Evolutionary conservation across 2,113 vertebrate species (phyloP), one percentile per base, ranked within the genome.

Genomic region (Xyrauchen texanus): DNA sequence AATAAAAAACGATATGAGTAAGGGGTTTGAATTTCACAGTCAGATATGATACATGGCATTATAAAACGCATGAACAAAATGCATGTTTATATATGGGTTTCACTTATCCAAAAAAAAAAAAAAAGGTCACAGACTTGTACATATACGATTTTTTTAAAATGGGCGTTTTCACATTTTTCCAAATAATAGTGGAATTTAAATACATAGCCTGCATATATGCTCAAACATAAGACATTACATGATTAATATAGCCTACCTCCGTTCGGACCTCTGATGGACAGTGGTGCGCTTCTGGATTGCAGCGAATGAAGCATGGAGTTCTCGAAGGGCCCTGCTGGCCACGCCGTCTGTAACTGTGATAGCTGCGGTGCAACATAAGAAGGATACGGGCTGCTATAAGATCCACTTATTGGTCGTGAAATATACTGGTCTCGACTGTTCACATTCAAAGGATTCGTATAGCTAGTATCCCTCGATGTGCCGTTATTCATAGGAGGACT

Each of bases 271-370:
- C 97, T 91, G 0, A 98, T 89, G 4, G 92, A 93, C 79, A 99
- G 89, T 12, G 96, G 94, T 10, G 92, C 90, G 9, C 93, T 93
- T 67, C 97, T 93, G 83, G 95, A 92, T 86, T 97, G 96, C 80
- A 98, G 88, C 46, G 95, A 95, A 88, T 98, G 96, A 85, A 98
- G 93, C 94, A 98, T 96, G 60, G 95, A 95, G 90, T 95, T 96
- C 81, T 99, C 97, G 82, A 98, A 98, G 55, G 94, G 94, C 0
- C 92, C 95, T 0, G 93, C 90, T 15, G 94, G 90, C 97, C 97
- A 99, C 3, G 95, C 95, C 0, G 96, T 93, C 70, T 95, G 83
- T 79, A 98, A 90, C 88, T 97, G 96, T 4, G 96, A 87, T 60
- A 97, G 91, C 87, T 96, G 96, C 3, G 95, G 93, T 0, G 93